Evolutionary conservation across 1,140 invertebrate genomes (phyloP).

Genomic region (Drosophila nigrodunni): DNA sequence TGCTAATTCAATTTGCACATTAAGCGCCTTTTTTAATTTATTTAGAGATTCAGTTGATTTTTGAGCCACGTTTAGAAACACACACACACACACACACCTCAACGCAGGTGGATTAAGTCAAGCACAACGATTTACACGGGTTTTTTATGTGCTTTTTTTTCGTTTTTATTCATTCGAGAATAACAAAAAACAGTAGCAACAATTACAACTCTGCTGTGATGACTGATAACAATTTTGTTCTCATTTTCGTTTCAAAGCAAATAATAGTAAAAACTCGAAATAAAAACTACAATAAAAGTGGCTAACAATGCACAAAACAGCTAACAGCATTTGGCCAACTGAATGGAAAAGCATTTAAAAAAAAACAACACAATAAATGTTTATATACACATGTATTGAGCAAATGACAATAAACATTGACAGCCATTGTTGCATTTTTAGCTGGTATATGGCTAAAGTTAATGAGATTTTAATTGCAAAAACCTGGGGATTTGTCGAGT

Average conservation of each 20-base stretch:
- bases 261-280: constrained; percentile 8
- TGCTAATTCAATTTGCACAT: constrained; percentile 38
- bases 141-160: constrained; percentile 28
- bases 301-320: constrained; percentile 35
- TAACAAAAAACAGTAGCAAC: constrained; percentile 27
- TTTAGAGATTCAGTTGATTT: constrained; percentile 9
- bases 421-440: too few species aligned
- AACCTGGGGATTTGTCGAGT: too few species aligned
- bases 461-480: too few species aligned
- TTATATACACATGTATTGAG: too few species aligned
- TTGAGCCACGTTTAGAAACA: constrained; percentile 46
- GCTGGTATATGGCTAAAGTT: too few species aligned
- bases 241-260: constrained; percentile 41
- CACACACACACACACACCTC: neutral
- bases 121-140: constrained; percentile 59
- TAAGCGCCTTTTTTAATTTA: constrained; percentile 12
- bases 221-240: constrained; percentile 52
- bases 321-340: constrained; percentile 40
- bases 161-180: constrained; percentile 34
- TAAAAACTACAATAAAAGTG: constrained; percentile 9
- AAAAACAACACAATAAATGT: constrained; percentile 1
- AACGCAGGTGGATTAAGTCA: constrained; percentile 39
- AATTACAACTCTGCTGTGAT: constrained; percentile 28
- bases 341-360: constrained; percentile 43
- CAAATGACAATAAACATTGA: too few species aligned